These are phyloP conservation scores for Didymodactylos carnosus DNA, from an alignment of 2,888 invertebrate species.

Conservation along the genomic window DNA sequence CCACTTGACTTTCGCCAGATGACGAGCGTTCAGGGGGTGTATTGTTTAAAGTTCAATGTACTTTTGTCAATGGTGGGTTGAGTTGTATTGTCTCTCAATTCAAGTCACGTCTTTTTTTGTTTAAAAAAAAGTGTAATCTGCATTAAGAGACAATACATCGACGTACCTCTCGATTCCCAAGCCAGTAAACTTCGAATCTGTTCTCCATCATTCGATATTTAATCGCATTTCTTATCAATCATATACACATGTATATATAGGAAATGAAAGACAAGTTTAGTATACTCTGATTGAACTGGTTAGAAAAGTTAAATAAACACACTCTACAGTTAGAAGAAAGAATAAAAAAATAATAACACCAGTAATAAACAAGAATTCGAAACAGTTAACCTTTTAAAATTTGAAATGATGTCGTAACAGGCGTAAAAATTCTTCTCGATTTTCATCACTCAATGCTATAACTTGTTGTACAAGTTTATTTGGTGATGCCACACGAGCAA, in stretches of 20 bases:
- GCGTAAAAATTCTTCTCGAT: slow-evolving; percentile 75
- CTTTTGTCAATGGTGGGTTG: too few species aligned
- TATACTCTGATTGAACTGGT: too few species aligned
- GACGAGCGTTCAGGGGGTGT: too few species aligned
- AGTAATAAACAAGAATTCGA: not conserved
- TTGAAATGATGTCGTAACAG: slow-evolving; percentile 38
- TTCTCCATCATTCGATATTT: too few species aligned
- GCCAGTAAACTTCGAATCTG: too few species aligned
- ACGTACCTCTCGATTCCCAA: too few species aligned
- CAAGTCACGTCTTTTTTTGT: too few species aligned
- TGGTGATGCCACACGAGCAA: slow-evolving; percentile 79
- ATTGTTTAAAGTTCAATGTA: too few species aligned
- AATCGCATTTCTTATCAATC: not conserved
- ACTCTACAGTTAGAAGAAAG: not conserved
- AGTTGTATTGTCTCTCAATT: too few species aligned
- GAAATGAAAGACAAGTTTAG: not conserved
- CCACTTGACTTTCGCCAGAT: too few species aligned
- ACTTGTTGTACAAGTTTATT: slow-evolving; percentile 82
- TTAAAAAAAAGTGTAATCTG: too few species aligned
- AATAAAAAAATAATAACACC: not conserved
- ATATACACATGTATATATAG: not conserved
- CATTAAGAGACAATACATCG: too few species aligned
- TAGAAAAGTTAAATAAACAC: not conserved
- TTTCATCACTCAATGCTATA: slow-evolving; percentile 72
- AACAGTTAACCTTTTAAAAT: not conserved